These are phyloP conservation scores for Trematomus bernacchii DNA, from an alignment of 2,797 vertebrate genomes.

Conservation along the genomic window DNA sequence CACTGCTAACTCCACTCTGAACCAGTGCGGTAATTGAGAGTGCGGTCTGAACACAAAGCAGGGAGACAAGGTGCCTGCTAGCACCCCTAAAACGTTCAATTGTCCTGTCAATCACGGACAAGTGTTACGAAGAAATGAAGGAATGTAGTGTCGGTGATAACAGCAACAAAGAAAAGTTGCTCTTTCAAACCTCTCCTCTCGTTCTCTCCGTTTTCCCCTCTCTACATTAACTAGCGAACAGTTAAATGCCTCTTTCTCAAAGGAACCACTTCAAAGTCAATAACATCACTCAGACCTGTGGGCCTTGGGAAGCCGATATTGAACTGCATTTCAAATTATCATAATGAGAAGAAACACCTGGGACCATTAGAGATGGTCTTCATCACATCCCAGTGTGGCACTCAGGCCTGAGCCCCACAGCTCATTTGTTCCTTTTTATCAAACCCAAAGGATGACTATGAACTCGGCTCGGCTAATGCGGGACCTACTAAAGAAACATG, in stretches of 20 bases:
- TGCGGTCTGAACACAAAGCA: slow-evolving; percentile 42
- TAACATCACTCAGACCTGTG: slow-evolving; percentile 64
- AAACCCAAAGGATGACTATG: slow-evolving; percentile 40
- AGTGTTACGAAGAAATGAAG: slow-evolving; percentile 25
- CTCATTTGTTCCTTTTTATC: slow-evolving; percentile 44
- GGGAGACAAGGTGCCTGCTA: slow-evolving; percentile 5
- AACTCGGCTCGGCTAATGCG: slow-evolving; percentile 16
- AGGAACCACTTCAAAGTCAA: slow-evolving; percentile 73
- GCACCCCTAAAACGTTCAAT: slow-evolving; percentile 17
- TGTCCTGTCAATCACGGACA: slow-evolving; percentile 45
- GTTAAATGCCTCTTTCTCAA: slow-evolving; percentile 59
- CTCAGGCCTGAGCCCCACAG: slow-evolving; percentile 9
- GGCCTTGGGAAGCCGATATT: slow-evolving; percentile 51
- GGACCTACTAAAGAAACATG: slow-evolving; percentile 13
- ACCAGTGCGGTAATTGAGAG: slow-evolving; percentile 52
- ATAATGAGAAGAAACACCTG: slow-evolving; percentile 70
- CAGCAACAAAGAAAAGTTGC: neutral
- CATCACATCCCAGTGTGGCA: slow-evolving; percentile 43
- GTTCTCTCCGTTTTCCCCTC: neutral
- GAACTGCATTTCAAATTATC: slow-evolving; percentile 70
- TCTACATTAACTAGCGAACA: slow-evolving; percentile 45
- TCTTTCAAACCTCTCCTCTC: neutral
- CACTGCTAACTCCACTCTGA: slow-evolving; percentile 4
- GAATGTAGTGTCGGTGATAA: neutral
- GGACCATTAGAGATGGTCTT: slow-evolving; percentile 48